Base-by-base conservation (phyloP, 2,797 vertebrate species). In the Austrolebias charrua region DNA sequence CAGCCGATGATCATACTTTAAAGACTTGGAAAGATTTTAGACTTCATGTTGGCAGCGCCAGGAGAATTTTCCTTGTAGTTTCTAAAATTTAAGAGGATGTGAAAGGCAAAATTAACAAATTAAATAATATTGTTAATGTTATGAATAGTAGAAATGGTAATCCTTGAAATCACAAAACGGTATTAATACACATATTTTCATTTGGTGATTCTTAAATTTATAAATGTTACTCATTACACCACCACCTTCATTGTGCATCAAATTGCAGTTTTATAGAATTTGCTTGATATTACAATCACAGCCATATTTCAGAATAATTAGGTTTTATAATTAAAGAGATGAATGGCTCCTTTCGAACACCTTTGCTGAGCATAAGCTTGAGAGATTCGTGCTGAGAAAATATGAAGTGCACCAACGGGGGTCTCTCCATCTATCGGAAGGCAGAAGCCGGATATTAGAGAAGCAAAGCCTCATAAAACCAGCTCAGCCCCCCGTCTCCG, bases 291-390 rank as follows among this genome's bases (percentile, higher is more conserved):
- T 70, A 76, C 71, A 78, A 74, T 54, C 58, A 59, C 40, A 11
- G 51, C 54, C 62, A 59, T 75, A 67, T 78, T 80, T 76, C 45
- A 55, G 4, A 46, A 56, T 72, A 76, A 75, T 86, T 82, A 71
- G 57, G 69, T 82, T 79, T 76, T 76, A 69, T 83, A 86, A 88
- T 86, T 73, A 72, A 50, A 56, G 63, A 46, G 75, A 24, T 24
- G 56, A 80, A 76, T 64, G 24, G 29, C 29, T 84, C 53, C 58
- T 70, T 78, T 38, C 55, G 50, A 75, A 59, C 55, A 66, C 69
- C 71, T 57, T 71, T 24, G 46, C 48, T 48, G 52, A 64, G 53
- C 46, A 53, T 50, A 75, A 47, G 60, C n/a, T 42, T 55, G 66
- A 63, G 48, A 68, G 52, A 69, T 1, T n/a, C 70, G 43, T 69